Percentiles rank a stretch among this genome's conserved stretches.
Evolutionary conservation across 2,797 vertebrate species (phyloP).

Genomic region (Meda fulgida): DNA sequence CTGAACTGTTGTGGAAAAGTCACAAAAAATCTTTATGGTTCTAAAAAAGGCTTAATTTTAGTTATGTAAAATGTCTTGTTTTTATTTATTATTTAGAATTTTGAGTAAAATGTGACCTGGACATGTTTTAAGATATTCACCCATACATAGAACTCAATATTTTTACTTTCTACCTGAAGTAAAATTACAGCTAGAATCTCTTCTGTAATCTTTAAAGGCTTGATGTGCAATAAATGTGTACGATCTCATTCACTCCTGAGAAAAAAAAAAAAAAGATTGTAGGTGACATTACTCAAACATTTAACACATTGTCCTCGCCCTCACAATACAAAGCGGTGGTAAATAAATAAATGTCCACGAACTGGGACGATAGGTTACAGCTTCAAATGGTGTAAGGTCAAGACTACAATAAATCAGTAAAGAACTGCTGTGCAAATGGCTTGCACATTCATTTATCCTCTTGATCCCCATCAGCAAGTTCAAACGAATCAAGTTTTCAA

Average conservation of each 20-base stretch:
- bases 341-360: slow-evolving; percentile 50
- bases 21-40: neutral
- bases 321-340: slow-evolving; percentile 39
- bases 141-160: neutral
- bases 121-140: neutral
- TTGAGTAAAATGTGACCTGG: neutral
- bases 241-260: slow-evolving; percentile 18
- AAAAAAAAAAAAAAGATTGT: slow-evolving; percentile 13
- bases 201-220: slow-evolving; percentile 36
- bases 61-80: neutral
- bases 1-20: neutral
- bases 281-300: slow-evolving; percentile 31
- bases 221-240: slow-evolving; percentile 36
- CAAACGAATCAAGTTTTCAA: slow-evolving; percentile 41
- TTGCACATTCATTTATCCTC: slow-evolving; percentile 42
- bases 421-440: slow-evolving; percentile 42
- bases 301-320: slow-evolving; percentile 30
- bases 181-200: slow-evolving; percentile 10
- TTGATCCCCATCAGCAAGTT: slow-evolving; percentile 32
- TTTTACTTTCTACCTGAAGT: slow-evolving; percentile 1
- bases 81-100: neutral
- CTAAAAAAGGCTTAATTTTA: neutral
- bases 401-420: slow-evolving; percentile 29
- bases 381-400: slow-evolving; percentile 31
- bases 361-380: slow-evolving; percentile 44